Conservation (phyloP, 2,797 vertebrate genomes). For the Arrhamphus sclerolepis region DNA sequence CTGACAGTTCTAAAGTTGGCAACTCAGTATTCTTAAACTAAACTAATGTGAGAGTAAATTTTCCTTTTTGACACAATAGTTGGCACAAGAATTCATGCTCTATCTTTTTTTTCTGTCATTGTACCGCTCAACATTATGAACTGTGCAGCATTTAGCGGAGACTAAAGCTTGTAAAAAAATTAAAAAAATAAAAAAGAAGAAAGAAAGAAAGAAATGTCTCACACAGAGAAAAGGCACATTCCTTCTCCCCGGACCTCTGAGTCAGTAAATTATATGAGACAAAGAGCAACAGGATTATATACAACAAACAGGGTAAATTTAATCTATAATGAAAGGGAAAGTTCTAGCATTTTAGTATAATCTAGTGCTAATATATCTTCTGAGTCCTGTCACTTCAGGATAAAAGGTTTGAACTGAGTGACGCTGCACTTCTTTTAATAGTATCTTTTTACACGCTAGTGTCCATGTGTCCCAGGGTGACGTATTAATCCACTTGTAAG, state of each 20-base stretch:
- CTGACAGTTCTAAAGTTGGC: conserved; percentile 12
- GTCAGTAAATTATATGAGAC: conserved; percentile 28
- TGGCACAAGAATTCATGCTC: not conserved
- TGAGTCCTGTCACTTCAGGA: conserved; percentile 29
- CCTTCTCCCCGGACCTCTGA: conserved; percentile 30
- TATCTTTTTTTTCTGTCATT: not conserved
- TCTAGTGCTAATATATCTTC: conserved; percentile 24
- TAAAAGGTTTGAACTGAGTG: conserved; percentile 31
- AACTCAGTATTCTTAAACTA: conserved; percentile 8
- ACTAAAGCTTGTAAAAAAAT: conserved; percentile 29
- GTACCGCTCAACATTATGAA: conserved; percentile 29
- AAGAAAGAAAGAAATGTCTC: conserved; percentile 18
- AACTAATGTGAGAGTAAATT: conserved; percentile 17
- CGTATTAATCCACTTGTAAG: conserved; percentile 29
- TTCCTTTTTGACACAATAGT: conserved; percentile 24
- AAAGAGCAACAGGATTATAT: conserved; percentile 32
- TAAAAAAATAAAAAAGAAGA: no score
- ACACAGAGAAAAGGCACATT: conserved; percentile 29
- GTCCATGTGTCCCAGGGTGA: conserved; percentile 11
- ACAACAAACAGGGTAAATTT: conserved; percentile 11
- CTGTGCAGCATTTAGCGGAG: conserved; percentile 29
- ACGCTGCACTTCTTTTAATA: conserved; percentile 14
- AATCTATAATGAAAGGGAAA: conserved; percentile 30
- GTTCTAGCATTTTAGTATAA: conserved; percentile 39
- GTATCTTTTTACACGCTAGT: not conserved